Evolutionary conservation across 2,113 vertebrate species (phyloP).

Genomic region (Petromus typicus): DNA sequence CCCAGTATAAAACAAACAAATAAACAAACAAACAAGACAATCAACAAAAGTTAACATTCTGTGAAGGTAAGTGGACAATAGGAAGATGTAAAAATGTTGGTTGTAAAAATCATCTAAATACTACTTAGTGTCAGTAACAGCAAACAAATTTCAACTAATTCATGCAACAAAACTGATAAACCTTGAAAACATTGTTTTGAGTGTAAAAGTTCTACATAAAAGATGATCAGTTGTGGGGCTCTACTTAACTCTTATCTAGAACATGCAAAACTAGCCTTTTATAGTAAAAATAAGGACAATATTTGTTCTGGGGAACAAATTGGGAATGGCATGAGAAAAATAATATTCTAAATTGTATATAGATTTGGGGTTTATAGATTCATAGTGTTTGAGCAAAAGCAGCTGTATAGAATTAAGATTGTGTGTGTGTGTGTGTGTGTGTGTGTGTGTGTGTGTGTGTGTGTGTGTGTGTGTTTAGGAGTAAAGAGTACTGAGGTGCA

Average conservation of each 20-base stretch:
- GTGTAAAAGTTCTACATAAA: background rate
- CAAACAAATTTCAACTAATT: background rate
- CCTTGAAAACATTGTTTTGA: background rate
- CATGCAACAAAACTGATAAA: background rate
- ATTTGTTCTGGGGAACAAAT: background rate
- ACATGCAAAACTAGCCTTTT: background rate
- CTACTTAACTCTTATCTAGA: slow-evolving; percentile 1
- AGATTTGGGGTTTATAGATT: background rate
- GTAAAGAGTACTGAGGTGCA: background rate
- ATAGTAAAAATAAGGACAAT: slow-evolving; percentile 19
- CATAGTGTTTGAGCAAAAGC: background rate
- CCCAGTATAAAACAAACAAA: no score
- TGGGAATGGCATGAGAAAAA: background rate
- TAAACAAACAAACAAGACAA: no score
- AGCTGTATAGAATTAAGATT: background rate
- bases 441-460: background rate
- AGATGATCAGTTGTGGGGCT: background rate
- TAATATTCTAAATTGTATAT: no score
- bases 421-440: no score
- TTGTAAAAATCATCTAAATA: background rate
- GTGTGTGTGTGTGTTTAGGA: background rate
- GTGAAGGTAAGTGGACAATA: background rate
- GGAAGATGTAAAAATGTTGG: background rate
- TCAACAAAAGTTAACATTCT: background rate
- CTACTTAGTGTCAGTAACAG: background rate